phyloP scores from a whole-genome alignment of 1,140 invertebrate genomes.

The Ceratina japonica region DNA sequence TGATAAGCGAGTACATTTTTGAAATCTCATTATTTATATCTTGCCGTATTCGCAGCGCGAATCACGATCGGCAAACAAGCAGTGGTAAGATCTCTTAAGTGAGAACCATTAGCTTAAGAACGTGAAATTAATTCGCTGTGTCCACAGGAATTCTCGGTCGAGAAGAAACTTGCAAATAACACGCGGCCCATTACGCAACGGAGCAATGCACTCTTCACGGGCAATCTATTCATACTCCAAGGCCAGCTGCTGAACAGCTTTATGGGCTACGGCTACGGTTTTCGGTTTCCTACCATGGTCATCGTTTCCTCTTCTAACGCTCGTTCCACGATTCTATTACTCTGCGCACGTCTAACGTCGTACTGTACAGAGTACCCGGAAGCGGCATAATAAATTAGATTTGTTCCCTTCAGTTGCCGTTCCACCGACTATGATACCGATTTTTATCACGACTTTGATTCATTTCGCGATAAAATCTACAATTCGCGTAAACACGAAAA shows the following conservation, averaged over 20 bases:
- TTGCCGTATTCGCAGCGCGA: too few relatives aligned
- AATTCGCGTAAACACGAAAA: background rate
- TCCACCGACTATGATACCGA: conserved; percentile 14
- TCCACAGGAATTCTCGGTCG: background rate
- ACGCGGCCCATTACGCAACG: conserved; percentile 69
- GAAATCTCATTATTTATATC: too few relatives aligned
- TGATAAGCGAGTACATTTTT: too few relatives aligned
- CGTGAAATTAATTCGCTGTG: conserved; percentile 23
- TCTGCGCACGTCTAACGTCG: conserved; percentile 50
- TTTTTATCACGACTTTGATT: conserved; percentile 25
- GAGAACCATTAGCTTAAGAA: conserved; percentile 6
- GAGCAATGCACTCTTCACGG: conserved; percentile 74
- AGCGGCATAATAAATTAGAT: conserved; percentile 13
- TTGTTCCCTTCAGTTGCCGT: conserved; percentile 5
- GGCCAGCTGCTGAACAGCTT: conserved; percentile 64
- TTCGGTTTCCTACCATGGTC: conserved; percentile 56
- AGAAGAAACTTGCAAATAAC: conserved; percentile 69
- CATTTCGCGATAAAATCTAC: background rate
- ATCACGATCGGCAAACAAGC: background rate
- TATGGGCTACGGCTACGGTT: conserved; percentile 43
- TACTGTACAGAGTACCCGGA: conserved; percentile 35
- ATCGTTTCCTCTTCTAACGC: conserved; percentile 49
- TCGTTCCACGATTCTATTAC: conserved; percentile 36
- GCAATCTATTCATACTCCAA: conserved; percentile 74
- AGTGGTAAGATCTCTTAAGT: background rate